phyloP scores from a whole-genome alignment of 2,797 vertebrate species.

The Pipistrellus nathusii region DNA sequence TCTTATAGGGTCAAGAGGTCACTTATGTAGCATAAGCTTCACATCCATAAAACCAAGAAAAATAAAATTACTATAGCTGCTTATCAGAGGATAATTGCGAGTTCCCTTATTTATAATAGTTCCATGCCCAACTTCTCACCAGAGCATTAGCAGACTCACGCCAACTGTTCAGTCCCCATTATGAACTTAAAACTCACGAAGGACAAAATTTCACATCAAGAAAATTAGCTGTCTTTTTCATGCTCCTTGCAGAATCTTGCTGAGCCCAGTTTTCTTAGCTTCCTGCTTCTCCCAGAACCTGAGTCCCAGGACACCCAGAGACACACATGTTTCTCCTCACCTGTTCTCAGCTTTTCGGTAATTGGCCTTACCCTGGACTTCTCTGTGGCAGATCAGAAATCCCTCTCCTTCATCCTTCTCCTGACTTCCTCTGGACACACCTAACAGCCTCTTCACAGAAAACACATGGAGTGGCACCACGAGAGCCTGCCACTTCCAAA shows the following conservation, averaged over 20 bases:
- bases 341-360: background rate
- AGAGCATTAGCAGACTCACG: background rate
- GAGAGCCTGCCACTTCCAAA: background rate
- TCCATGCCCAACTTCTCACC: background rate
- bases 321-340: background rate
- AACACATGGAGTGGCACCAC: background rate
- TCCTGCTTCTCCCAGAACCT: background rate
- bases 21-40: background rate
- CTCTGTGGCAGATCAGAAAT: background rate
- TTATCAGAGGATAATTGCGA: background rate
- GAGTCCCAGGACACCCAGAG: background rate
- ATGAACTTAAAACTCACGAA: constrained; percentile 7
- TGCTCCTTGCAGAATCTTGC: background rate
- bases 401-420: background rate
- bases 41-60: background rate
- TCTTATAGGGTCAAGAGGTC: background rate
- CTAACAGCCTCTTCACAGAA: background rate
- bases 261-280: background rate
- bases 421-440: constrained; percentile 25
- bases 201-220: background rate
- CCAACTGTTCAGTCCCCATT: background rate
- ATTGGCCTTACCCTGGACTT: constrained; percentile 14
- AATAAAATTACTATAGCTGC: background rate
- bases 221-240: background rate
- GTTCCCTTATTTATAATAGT: background rate